Evolutionary conservation across 2,113 vertebrate species (phyloP).

Genomic region (Halcyon malimbica): DNA sequence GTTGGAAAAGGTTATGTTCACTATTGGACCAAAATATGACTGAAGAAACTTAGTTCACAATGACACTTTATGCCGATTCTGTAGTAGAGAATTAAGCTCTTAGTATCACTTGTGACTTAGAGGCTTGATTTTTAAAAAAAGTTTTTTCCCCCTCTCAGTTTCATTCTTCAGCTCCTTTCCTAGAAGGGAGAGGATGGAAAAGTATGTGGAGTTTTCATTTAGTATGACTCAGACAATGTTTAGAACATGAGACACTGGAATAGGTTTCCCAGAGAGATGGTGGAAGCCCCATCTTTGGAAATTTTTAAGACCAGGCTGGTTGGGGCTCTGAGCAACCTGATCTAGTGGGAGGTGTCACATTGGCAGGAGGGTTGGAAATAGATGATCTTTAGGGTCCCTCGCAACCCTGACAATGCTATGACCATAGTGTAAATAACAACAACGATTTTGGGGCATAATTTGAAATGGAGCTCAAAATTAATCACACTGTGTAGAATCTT

Average conservation of each 20-base stretch:
- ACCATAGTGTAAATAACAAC: neutral
- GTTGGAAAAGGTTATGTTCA: neutral
- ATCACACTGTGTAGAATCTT: neutral
- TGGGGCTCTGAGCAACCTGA: no score
- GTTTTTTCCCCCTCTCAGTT: fast-evolving
- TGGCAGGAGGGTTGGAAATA: no score
- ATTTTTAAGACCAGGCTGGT: no score
- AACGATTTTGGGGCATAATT: neutral
- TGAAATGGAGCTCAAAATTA: neutral
- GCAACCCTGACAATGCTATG: neutral
- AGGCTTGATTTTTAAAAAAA: fast-evolving
- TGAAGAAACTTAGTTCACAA: neutral
- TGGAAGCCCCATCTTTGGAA: no score
- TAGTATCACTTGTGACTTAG: neutral
- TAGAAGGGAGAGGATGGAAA: neutral
- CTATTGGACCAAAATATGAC: neutral
- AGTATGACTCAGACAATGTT: neutral
- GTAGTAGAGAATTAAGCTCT: neutral
- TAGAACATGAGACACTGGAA: neutral
- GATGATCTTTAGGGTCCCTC: no score
- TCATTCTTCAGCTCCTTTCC: neutral
- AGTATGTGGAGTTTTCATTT: neutral
- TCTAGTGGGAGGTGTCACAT: no score
- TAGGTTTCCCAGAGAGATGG: no score
- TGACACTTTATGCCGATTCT: neutral